Base-by-base conservation (phyloP, 1,140 invertebrate genomes). In the Acarapis woodi region DNA sequence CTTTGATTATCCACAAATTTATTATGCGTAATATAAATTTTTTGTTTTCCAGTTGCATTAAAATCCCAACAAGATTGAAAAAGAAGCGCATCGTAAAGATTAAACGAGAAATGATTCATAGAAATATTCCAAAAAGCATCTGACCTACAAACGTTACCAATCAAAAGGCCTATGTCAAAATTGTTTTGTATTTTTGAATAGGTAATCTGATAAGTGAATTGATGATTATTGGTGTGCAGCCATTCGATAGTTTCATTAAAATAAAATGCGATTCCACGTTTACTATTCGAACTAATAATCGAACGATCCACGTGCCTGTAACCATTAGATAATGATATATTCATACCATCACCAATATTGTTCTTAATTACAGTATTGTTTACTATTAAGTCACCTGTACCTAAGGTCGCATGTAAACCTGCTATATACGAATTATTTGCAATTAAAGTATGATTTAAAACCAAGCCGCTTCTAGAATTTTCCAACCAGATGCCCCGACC, bases 361-460 rank as follows among this genome's bases (percentile, higher is more conserved):
- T 80, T 73, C 1, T 67, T 70, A 26, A 97, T 74, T 47, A 71
- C 64, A 41, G 75, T 80, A 44, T 71, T 67, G 4, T 83, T 88
- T 2, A 99, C 64, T 48, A 94, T 83, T 0, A 96, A 66, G 49
- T 87, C 74, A n/a, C 78, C 77, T 1, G 70, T 74, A 1, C 85
- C 85, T 42, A 62, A 69, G 0, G 68, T 58, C 3, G 93, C 65
- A 48, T 87, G 75, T 5, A 90, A 59, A 2, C 83, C 85, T 5
- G 77, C 77, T 6, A 78, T 65, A 48, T 85, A 73, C 42, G 71
- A 70, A 49, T 87, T 88, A 40, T 73, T 70, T 1, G 73, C 72
- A n/a, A 93, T 63, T 0, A 68, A 70, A 1, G 71, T 73, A 14
- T 70, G 64, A 45, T 78, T 71, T 34, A 80, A 62, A 52, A 77